A percentile compares a stretch with the other conserved stretches of the same genome.
Conservation (phyloP, 2,797 vertebrate genomes). For the Rhodeus uyekii region DNA sequence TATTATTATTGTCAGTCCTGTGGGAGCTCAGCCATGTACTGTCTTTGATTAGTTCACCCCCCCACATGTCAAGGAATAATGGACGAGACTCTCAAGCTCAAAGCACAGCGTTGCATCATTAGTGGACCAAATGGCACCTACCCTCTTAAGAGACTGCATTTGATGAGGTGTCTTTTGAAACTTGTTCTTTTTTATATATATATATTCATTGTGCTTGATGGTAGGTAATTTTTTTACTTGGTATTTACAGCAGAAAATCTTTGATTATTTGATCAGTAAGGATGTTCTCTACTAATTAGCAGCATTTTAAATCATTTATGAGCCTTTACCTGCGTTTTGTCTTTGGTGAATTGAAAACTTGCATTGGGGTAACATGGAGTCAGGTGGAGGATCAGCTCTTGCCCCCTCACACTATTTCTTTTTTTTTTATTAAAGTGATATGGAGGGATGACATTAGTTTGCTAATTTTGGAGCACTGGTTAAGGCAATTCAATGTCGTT, state of each 20-base stretch:
- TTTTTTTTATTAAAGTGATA: not conserved
- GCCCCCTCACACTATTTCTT: not conserved
- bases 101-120: conserved; percentile 28
- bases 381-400: not conserved
- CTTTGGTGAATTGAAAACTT: not conserved
- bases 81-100: not conserved
- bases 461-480: not conserved
- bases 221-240: conserved; percentile 7
- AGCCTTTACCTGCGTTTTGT: conserved; percentile 31
- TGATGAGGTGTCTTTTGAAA: not conserved
- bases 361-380: not conserved
- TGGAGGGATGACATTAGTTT: not conserved
- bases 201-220: not conserved
- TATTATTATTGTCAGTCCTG: conserved; percentile 53
- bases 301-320: conserved; percentile 29
- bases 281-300: conserved; percentile 40
- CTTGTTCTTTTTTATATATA: no score
- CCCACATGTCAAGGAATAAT: conserved; percentile 43
- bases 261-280: conserved; percentile 28
- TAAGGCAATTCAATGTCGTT: not conserved
- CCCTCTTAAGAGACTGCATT: not conserved
- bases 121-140: not conserved
- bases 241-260: conserved; percentile 4
- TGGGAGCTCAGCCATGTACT: conserved; percentile 40
- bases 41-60: conserved; percentile 29